Evolutionary conservation across 1,140 invertebrate genomes (phyloP).

Genomic region (Phortica variegata): DNA sequence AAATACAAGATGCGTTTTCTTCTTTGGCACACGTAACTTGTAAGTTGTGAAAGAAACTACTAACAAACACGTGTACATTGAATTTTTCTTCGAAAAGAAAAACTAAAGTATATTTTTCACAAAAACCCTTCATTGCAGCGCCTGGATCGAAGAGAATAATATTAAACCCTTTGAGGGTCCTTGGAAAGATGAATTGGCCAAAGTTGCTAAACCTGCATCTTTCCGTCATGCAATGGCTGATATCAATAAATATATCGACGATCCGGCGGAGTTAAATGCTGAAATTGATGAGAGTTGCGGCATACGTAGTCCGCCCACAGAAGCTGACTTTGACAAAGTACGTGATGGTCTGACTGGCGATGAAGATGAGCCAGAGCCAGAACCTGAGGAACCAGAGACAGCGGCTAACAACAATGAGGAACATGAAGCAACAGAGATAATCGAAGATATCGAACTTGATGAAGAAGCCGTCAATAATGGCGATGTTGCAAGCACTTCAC

Average conservation of each 20-base stretch:
- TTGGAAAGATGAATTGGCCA: conserved; percentile 77
- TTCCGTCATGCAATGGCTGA: conserved; percentile 85
- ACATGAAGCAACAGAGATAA: conserved; percentile 34
- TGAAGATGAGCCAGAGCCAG: conserved; percentile 60
- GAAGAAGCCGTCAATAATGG: conserved; percentile 43
- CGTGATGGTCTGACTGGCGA: conserved; percentile 60
- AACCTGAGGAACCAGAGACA: conserved; percentile 48
- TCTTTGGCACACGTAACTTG: conserved; percentile 93
- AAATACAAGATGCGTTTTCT: conserved; percentile 83
- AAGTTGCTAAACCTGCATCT: conserved; percentile 72
- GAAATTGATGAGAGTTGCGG: conserved; percentile 50
- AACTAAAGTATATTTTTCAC: too few relatives aligned
- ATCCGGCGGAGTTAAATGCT: conserved; percentile 63
- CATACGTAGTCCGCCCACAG: conserved; percentile 41
- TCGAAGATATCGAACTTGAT: conserved; percentile 5
- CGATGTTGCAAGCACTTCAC: neutral
- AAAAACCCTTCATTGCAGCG: conserved; percentile 68
- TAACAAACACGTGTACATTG: neutral
- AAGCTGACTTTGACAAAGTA: conserved; percentile 72
- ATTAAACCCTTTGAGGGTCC: conserved; percentile 79
- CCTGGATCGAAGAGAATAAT: conserved; percentile 85
- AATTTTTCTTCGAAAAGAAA: neutral
- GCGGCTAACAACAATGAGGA: conserved; percentile 45
- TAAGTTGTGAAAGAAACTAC: conserved; percentile 68
- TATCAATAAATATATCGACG: conserved; percentile 81